phyloP scores from a whole-genome alignment of 2,888 invertebrate species.

The Brachyptera putata region DNA sequence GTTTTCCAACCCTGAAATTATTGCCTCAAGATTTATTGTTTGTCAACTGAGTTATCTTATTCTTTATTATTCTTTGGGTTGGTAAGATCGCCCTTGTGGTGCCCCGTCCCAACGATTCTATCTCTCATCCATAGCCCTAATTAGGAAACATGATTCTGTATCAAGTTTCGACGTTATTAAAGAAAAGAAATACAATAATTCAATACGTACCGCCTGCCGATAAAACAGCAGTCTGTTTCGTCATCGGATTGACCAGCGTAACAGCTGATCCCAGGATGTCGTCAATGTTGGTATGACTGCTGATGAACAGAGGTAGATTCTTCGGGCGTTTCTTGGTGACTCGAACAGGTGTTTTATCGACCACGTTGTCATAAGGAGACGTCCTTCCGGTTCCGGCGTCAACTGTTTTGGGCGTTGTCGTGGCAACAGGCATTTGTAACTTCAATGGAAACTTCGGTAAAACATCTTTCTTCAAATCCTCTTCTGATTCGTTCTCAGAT shows the following conservation, averaged over 20 bases:
- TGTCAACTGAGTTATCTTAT: too few species aligned
- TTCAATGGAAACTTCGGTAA: slow-evolving; percentile 42
- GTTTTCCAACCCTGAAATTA: too few species aligned
- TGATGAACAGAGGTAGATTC: slow-evolving; percentile 64
- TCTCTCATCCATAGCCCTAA: too few species aligned
- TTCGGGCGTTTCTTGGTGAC: slow-evolving; percentile 39
- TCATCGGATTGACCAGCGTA: slow-evolving; percentile 34
- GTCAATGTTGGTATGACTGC: slow-evolving; percentile 82
- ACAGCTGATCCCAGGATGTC: slow-evolving; percentile 68
- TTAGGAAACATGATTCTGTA: too few species aligned
- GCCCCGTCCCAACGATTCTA: too few species aligned
- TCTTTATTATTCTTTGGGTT: too few species aligned
- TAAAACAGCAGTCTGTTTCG: too few species aligned
- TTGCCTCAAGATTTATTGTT: too few species aligned
- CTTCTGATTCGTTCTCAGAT: slow-evolving; percentile 32
- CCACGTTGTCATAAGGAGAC: slow-evolving; percentile 70
- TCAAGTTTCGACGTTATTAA: too few species aligned
- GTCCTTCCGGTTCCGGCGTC: slow-evolving; percentile 49
- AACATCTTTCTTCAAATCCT: slow-evolving; percentile 2
- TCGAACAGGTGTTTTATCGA: slow-evolving; percentile 35
- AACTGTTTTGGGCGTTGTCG: slow-evolving; percentile 41
- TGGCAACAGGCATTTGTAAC: slow-evolving; percentile 30
- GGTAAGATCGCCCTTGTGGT: too few species aligned
- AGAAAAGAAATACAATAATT: too few species aligned
- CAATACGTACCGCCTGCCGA: too few species aligned